A percentile compares a stretch with the other conserved stretches of the same genome.
phyloP scores from a whole-genome alignment of 1,140 invertebrate species.

The Leptinotarsa defecta region DNA sequence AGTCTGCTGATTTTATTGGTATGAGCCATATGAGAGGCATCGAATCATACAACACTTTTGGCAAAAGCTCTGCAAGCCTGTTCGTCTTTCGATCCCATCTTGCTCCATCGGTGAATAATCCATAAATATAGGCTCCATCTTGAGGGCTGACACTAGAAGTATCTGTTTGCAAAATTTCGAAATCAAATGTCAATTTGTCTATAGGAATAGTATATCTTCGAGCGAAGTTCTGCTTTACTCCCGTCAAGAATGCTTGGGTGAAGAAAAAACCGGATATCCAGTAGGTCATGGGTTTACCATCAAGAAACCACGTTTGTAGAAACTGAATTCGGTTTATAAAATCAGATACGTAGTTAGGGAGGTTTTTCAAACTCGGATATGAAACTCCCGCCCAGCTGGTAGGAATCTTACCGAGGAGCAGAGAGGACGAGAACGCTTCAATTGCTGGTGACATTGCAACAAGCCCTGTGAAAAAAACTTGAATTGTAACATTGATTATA shows the following conservation, averaged over 20 bases:
- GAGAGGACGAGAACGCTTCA: conserved; percentile 70
- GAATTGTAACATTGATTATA: not conserved
- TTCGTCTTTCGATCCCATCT: conserved; percentile 72
- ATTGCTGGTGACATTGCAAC: conserved; percentile 85
- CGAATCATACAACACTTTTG: conserved; percentile 80
- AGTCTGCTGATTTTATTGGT: conserved; percentile 47
- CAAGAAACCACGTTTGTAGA: conserved; percentile 74
- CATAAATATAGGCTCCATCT: conserved; percentile 82
- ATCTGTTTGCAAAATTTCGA: conserved; percentile 54
- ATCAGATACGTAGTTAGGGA: conserved; percentile 84
- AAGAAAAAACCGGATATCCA: conserved; percentile 96
- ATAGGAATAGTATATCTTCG: conserved; percentile 86
- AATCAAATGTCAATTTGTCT: conserved; percentile 68
- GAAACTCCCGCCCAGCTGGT: conserved; percentile 78
- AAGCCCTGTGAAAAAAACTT: conserved; percentile 51
- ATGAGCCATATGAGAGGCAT: conserved; percentile 77
- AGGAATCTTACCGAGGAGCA: conserved; percentile 79
- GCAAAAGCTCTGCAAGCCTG: conserved; percentile 74
- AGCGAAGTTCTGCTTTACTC: conserved; percentile 89
- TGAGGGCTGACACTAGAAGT: conserved; percentile 59
- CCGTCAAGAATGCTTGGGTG: conserved; percentile 92
- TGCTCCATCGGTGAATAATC: conserved; percentile 83
- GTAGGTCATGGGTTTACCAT: conserved; percentile 80
- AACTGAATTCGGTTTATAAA: conserved; percentile 80
- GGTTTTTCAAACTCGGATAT: conserved; percentile 89